Evolutionary conservation across 2,797 vertebrate species (phyloP).

Genomic region (Neosilurus hyrtlii): DNA sequence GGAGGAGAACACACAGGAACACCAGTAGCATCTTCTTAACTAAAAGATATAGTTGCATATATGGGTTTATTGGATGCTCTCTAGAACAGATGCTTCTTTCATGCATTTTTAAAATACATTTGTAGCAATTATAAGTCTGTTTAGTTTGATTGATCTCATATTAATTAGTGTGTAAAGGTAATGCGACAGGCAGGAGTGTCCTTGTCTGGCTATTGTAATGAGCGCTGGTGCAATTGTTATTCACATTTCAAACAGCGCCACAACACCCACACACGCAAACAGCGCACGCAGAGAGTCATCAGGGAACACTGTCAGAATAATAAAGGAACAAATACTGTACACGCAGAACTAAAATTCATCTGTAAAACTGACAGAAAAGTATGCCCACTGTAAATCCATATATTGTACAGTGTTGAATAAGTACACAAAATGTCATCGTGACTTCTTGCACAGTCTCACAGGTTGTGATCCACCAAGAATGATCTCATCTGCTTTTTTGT

Average conservation of each 20-base stretch:
- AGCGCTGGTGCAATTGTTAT: conserved; percentile 21
- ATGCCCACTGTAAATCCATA: background rate
- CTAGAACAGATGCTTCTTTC: background rate
- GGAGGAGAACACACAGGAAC: background rate
- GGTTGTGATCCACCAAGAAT: background rate
- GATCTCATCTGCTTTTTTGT: background rate
- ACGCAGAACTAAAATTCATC: background rate
- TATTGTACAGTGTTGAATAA: background rate
- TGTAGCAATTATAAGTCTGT: background rate
- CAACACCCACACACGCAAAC: background rate
- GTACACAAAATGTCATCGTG: background rate
- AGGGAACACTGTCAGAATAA: conserved; percentile 1
- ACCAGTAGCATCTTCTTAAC: background rate
- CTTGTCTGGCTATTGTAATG: conserved; percentile 18
- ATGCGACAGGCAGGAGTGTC: background rate
- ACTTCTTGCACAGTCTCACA: conserved; percentile 2
- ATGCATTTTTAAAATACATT: background rate
- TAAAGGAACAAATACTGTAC: background rate
- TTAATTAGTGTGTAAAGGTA: conserved; percentile 9
- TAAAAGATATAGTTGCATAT: background rate
- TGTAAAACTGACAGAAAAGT: background rate
- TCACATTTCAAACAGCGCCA: background rate
- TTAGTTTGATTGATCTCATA: conserved; percentile 5
- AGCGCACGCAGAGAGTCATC: conserved; percentile 1
- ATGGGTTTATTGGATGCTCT: background rate